These are phyloP conservation scores for Lobophora halterata DNA, from an alignment of 2,888 invertebrate species.

Conservation along the genomic window DNA sequence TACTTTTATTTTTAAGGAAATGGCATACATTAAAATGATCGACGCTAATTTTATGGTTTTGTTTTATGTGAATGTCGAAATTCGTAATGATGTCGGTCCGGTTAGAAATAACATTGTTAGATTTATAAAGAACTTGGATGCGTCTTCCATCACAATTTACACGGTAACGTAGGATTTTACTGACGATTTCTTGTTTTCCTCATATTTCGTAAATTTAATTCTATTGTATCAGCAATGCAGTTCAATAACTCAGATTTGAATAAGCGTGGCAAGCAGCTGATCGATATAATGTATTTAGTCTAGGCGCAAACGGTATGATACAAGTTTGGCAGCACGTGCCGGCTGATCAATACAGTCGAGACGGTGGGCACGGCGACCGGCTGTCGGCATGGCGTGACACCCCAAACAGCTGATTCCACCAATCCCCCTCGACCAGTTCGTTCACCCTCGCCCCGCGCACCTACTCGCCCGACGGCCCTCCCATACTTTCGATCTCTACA, in stretches of 20 bases:
- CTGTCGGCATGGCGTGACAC: constrained; percentile 69
- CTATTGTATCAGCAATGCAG: not conserved
- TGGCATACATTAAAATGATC: too few relatives aligned
- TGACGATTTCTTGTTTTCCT: too few relatives aligned
- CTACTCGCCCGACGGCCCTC: constrained; percentile 48
- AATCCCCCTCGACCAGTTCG: constrained; percentile 58
- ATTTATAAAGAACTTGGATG: too few relatives aligned
- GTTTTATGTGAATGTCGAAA: too few relatives aligned
- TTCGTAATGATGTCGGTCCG: too few relatives aligned
- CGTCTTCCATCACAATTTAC: too few relatives aligned
- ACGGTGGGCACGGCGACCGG: constrained; percentile 77
- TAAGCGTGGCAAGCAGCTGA: constrained; percentile 10
- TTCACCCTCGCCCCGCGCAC: constrained; percentile 61
- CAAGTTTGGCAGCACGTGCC: constrained; percentile 61
- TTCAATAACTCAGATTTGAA: not conserved
- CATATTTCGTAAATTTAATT: constrained; percentile 1
- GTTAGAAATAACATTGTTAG: too few relatives aligned
- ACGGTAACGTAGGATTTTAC: too few relatives aligned
- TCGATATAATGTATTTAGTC: constrained; percentile 22
- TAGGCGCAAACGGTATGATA: constrained; percentile 28
- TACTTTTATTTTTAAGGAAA: constrained; percentile 1
- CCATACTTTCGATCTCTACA: constrained; percentile 58
- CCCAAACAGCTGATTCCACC: constrained; percentile 76
- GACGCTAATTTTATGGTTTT: too few relatives aligned
- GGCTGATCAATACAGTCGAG: constrained; percentile 77